Conservation (phyloP, 1,140 invertebrate species). For the Dendrolimus kikuchii region DNA sequence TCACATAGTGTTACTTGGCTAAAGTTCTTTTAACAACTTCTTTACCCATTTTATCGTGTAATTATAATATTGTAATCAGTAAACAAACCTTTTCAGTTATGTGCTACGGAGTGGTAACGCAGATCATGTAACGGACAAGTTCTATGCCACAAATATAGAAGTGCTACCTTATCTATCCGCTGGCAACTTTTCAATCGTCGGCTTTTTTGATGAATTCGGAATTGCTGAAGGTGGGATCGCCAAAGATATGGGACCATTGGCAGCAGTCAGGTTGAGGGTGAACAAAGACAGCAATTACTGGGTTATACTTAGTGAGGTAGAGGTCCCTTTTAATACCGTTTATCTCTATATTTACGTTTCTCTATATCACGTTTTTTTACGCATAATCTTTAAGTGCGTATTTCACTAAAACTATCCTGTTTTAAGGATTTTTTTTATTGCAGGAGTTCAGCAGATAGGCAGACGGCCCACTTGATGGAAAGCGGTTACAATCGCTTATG, state of each 20-base stretch:
- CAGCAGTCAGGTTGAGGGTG: constrained; percentile 82
- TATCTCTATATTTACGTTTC: too few species aligned
- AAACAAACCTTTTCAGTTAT: constrained; percentile 74
- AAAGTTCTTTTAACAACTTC: too few species aligned
- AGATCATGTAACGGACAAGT: constrained; percentile 92
- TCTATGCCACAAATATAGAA: constrained; percentile 93
- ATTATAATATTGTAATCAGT: too few species aligned
- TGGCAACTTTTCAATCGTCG: constrained; percentile 82
- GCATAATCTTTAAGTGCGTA: too few species aligned
- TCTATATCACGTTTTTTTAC: too few species aligned
- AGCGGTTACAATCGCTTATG: too few species aligned
- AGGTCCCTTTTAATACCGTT: constrained; percentile 32
- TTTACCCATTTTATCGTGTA: too few species aligned
- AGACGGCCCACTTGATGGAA: too few species aligned
- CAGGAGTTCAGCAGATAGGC: too few species aligned
- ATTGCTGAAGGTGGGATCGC: constrained; percentile 81
- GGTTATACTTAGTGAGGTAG: constrained; percentile 92
- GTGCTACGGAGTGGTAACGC: constrained; percentile 93
- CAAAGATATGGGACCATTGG: constrained; percentile 76
- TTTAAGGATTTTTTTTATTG: too few species aligned
- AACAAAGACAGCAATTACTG: constrained; percentile 89
- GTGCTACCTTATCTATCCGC: constrained; percentile 75
- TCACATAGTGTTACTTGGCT: too few species aligned
- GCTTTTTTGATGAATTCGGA: constrained; percentile 85
- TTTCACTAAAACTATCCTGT: too few species aligned